A percentile compares a stretch with the other conserved stretches of the same genome.
Conservation (phyloP, 2,888 invertebrate genomes). For the Lycophotia porphyrea region DNA sequence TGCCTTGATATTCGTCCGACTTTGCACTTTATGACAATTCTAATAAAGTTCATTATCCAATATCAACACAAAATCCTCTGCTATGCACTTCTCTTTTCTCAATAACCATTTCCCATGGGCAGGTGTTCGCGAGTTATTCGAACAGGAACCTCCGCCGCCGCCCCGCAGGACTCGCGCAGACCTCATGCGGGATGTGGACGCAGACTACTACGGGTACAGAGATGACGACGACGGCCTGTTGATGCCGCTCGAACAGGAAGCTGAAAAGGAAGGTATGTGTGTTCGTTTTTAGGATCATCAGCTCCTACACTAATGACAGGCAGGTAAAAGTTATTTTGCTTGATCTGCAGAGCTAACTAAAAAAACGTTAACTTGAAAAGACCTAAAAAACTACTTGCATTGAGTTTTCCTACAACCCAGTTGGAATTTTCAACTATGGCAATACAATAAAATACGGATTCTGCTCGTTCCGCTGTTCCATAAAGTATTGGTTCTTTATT, state of each 20-base stretch:
- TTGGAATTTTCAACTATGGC: not conserved
- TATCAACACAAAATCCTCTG: not conserved
- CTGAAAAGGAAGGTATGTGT: constrained; percentile 92
- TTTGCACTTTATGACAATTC: not conserved
- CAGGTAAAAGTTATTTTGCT: not conserved
- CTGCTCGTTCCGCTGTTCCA: no score
- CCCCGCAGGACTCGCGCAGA: constrained; percentile 98
- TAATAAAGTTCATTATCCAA: not conserved
- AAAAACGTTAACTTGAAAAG: no score
- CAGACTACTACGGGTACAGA: constrained; percentile 99
- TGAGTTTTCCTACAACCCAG: not conserved
- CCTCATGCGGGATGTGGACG: constrained; percentile 99
- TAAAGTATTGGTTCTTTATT: not conserved
- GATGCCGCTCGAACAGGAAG: constrained; percentile 95
- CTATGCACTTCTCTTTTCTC: not conserved
- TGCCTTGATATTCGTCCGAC: not conserved
- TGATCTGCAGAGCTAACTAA: not conserved
- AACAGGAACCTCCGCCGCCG: constrained; percentile 97
- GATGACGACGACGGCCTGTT: constrained; percentile 99
- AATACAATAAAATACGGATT: not conserved
- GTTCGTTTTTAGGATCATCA: not conserved
- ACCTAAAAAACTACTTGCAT: not conserved
- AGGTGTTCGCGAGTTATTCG: constrained; percentile 99
- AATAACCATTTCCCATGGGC: not conserved
- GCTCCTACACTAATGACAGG: not conserved